Evolutionary conservation across 2,888 invertebrate species (phyloP), one percentile per base, ranked within the genome.

Genomic region (Xanthostigma xanthostigma): DNA sequence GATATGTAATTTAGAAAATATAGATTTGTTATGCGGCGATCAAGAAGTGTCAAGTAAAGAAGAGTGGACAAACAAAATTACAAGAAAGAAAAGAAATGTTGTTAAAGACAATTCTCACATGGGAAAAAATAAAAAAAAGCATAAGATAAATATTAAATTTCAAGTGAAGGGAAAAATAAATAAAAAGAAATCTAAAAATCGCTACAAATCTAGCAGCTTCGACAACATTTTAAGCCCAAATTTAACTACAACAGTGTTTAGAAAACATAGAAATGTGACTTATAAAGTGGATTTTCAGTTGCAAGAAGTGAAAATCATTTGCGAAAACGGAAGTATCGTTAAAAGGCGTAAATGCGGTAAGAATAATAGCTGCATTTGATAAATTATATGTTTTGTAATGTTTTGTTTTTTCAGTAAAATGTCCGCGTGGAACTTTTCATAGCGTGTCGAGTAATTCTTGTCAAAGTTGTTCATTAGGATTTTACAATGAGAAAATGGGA

Each of bases 341-440:
- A 41, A 37, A 46, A 12, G 34, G 12, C 27, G 36, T 13, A 27
- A 36, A 35, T 46, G 46, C 34, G 46, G 46, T 46, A 46, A 35
- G 41, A 27, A 41, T 13, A 43, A 38, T 39, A 50, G 35, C 34
- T 35, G 43, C 59, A 59, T 49, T 48, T 65, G n/a, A 52, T 45
- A 36, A 38, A 45, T 45, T 35, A 46, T 41, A 45, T 50, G 45
- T 33, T 12, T n/a, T 44, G 35, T 45, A 27, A 13, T 45, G 27
- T 14, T 38, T 39, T 8, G 49, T 48, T 45, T 45, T 59, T 61
- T 9, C 58, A 77, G 81, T 79, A 8, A 72, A 74, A 59, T 82
- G 82, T 59, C 78, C 81, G 3, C 63, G 70, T 52, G 82, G 82
- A 11, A 78, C 79, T 1, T 79, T 75, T 60, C 77, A 75, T 59